Evolutionary conservation across 2,797 vertebrate genomes (phyloP), one percentile per base, ranked within the genome.

Genomic region (Apogon talboti): DNA sequence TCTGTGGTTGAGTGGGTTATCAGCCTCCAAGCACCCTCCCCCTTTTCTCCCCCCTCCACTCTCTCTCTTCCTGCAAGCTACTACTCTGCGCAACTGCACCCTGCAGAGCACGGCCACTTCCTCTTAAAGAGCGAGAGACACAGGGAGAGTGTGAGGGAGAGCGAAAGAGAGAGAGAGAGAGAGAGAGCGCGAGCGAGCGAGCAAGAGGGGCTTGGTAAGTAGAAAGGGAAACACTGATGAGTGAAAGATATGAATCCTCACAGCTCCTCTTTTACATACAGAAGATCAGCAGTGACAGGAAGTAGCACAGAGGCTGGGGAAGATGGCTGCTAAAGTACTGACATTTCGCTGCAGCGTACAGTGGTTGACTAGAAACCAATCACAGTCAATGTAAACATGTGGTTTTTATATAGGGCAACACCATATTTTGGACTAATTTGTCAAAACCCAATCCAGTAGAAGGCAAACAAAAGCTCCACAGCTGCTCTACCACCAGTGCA

Each of bases 101-200:
- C 72, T 73, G 73, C 83, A 87, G 88, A 78, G 90, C 86, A 56
- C 75, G 78, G 88, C 91, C 93, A 94, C 94, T 96, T 97, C 96
- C 96, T 96, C 94, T 95, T 72, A 76, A 44, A 56, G 51, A 64
- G 35, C 28, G 50, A 68, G 50, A 76, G 16, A 66, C 60, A 67
- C 33, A 70, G 53, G 59, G 30, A 58, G 55, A 69, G 45, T 65
- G 35, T 35, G 42, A 37, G 47, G 53, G 51, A 64, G 35, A 38
- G 55, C 65, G 50, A 76, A n/a, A 64, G 60, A 64, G 24, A 67
- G 53, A 60, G 24, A 59, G 55, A 69, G 46, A 35, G 9, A 54
- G 50, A 63, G 53, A 50, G 38, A 21, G 44, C 49, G 63, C 63
- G 66, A 53, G 58, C 45, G 51, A 66, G 19, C 62, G 52, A 59